Base-by-base conservation (phyloP, 2,797 vertebrate species). In the Fistularia tabacaria region DNA sequence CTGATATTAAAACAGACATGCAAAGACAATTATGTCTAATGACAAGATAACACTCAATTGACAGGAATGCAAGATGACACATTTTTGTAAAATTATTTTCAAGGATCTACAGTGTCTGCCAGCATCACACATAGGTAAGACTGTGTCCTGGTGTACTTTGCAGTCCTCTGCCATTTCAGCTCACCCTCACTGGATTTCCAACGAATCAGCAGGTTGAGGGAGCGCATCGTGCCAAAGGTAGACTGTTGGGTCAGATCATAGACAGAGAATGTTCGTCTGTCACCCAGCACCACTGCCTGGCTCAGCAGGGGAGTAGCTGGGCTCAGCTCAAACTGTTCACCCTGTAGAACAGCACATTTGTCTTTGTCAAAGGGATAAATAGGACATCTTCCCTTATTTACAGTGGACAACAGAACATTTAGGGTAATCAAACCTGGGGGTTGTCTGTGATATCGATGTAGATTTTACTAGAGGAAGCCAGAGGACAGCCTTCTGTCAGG, bases 381-480 rank as follows among this genome's bases (percentile, higher is more conserved):
- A 1, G 12, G 41, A 10, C 12, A 10, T 14, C n/a, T 13, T 45
- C 43, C 1, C 7, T 45, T 6, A 14, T 53, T 43, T 37, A 9
- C 5, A 73, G 25, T 7, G 3, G 8, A 48, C 10, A 8, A 46
- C 1, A 36, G 14, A 13, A 40, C 1, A 54, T 52, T 11, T 14
- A 25, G 8, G 38, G 37, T 10, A 49, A 40, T 39, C 57, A 39
- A 59, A 98, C 97, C 94, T 96, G 87, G 55, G 85, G 85, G 64
- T 90, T 91, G 77, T 91, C 91, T 53, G 95, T 97, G 79, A 95
- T 46, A 69, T 99, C 96, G 44, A 99, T 89, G 0, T 95, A 97
- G 70, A 99, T 89, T 76, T 93, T 95, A 89, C 96, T 98, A 73
- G 95, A 92, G 0, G 93, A 92, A 7, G 96, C 95, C 79, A 98